Base-by-base conservation (phyloP, 2,797 vertebrate genomes). In the Microchirus variegatus region DNA sequence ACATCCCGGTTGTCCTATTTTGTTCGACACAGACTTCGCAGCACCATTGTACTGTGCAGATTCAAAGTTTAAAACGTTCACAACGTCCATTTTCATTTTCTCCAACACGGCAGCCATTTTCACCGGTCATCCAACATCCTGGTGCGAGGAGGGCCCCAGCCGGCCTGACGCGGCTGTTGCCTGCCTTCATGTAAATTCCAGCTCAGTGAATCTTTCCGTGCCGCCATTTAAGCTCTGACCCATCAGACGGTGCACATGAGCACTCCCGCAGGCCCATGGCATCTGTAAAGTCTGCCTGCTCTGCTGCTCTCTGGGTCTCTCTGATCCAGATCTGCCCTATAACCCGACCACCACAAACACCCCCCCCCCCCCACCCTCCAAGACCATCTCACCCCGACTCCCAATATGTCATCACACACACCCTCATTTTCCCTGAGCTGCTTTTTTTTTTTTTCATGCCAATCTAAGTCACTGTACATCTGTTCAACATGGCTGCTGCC, bases 391-490 rank as follows among this genome's bases (percentile, higher is more conserved):
- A 59, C 45, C 73, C 65, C 53, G 12, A 40, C 79, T 81, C 75
- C 57, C 74, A 64, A 68, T 56, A 84, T 73, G 74, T 70, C 75
- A 56, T 75, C 78, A 82, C 74, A 70, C 44, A 10, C 67, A 37
- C 75, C 79, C 60, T 10, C 51, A 49, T 53, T 69, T 53, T 53
- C 65, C 52, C 56, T 62, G 76, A 86, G 83, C 62, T n/a, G n/a
- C 22, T 22, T 22, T 22, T 22, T 22, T 22, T 22, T 3, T 22
- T 75, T 75, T 55, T 84, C 85, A 80, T 52, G 36, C 71, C 80
- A 75, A 77, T 86, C 81, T 84, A 89, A 90, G 87, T 86, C 87
- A 80, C 57, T 66, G 79, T 87, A 70, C 88, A 91, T 91, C 87
- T 92, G 87, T 87, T 90, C 87, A 88, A 85, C 75, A 83, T 80